Percentiles rank a stretch among this genome's conserved stretches.
phyloP scores from a whole-genome alignment of 2,888 invertebrate genomes.

The Morpho deidamia region DNA sequence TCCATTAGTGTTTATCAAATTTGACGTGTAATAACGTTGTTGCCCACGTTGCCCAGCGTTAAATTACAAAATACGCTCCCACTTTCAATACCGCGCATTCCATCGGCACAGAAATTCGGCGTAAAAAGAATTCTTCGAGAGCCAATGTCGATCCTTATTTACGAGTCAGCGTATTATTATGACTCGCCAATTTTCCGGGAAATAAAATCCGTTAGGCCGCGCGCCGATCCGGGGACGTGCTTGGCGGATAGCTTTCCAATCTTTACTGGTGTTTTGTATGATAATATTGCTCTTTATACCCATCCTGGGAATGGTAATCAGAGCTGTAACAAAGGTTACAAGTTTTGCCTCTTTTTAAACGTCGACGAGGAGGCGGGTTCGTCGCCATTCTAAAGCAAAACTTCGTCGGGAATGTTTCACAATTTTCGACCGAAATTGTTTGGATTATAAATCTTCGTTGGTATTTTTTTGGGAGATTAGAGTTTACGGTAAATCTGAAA shows the following conservation, averaged over 20 bases:
- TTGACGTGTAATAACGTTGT: too few relatives aligned
- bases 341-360: not conserved
- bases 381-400: too few relatives aligned
- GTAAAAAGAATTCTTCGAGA: constrained; percentile 69
- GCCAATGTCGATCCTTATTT: constrained; percentile 73
- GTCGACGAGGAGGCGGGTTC: not conserved
- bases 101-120: constrained; percentile 63
- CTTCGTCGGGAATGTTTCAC: too few relatives aligned
- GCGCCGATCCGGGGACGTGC: constrained; percentile 42
- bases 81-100: constrained; percentile 20
- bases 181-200: constrained; percentile 74
- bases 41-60: too few relatives aligned
- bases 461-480: too few relatives aligned
- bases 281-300: constrained; percentile 37
- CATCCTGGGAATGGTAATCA: constrained; percentile 5
- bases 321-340: constrained; percentile 2
- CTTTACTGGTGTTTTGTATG: constrained; percentile 54
- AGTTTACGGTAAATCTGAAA: too few relatives aligned
- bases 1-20: too few relatives aligned
- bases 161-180: constrained; percentile 75
- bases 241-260: constrained; percentile 51
- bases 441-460: too few relatives aligned
- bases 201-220: constrained; percentile 47
- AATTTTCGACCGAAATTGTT: too few relatives aligned
- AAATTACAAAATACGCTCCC: not conserved